These are phyloP conservation scores for Sylvietta virens DNA, from an alignment of 2,113 vertebrate genomes.

Conservation along the genomic window DNA sequence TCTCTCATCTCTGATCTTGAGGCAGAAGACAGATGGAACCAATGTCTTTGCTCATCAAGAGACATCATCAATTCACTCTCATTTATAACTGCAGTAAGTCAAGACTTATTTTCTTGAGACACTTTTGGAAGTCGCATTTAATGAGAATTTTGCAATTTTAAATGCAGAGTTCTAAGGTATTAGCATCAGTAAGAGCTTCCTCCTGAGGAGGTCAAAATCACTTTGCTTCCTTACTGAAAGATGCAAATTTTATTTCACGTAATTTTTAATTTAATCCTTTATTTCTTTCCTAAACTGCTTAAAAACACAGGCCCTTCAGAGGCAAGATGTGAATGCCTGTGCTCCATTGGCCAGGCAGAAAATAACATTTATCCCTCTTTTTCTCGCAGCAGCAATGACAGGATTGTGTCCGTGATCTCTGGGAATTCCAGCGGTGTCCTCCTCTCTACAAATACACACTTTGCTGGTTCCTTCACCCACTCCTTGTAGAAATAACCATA, in stretches of 20 bases:
- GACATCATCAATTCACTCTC: neutral
- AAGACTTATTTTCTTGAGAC: neutral
- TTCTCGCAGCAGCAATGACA: neutral
- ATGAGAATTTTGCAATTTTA: neutral
- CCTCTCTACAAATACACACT: neutral
- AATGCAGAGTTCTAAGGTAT: neutral
- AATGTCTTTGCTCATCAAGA: neutral
- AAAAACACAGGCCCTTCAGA: neutral
- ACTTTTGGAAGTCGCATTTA: neutral
- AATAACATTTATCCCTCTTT: neutral
- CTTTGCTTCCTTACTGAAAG: neutral
- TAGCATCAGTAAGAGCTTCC: neutral
- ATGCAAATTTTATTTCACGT: neutral
- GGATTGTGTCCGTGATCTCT: neutral
- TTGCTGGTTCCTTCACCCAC: neutral
- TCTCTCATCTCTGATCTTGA: neutral
- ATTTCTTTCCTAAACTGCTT: neutral
- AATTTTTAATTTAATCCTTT: neutral
- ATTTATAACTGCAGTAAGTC: neutral
- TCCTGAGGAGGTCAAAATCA: neutral
- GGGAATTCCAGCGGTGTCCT: neutral
- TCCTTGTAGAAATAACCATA: neutral
- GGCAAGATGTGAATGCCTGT: neutral
- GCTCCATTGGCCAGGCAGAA: neutral
- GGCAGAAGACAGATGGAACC: neutral